phyloP scores from a whole-genome alignment of 1,140 invertebrate genomes.

The Drosophila murphyi region DNA sequence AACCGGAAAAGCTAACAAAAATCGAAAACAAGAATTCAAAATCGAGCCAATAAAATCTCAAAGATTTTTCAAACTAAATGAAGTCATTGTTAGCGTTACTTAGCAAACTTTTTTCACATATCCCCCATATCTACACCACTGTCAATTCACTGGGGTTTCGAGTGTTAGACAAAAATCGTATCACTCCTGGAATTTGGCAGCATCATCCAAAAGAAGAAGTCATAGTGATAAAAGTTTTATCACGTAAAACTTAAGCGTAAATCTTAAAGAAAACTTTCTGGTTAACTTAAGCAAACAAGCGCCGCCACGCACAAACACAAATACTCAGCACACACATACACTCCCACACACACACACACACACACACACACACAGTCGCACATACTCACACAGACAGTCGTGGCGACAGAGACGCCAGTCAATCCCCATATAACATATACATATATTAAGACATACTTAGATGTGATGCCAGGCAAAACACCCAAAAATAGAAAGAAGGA shows the following conservation, averaged over 20 bases:
- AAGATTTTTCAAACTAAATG: neutral
- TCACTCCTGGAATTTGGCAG: conserved; percentile 41
- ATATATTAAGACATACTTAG: conserved; percentile 66
- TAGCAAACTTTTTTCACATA: conserved; percentile 17
- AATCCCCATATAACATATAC: conserved; percentile 38
- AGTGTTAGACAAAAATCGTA: conserved; percentile 61
- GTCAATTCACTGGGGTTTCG: conserved; percentile 21
- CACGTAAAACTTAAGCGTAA: conserved; percentile 83
- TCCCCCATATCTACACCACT: conserved; percentile 40
- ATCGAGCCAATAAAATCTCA: neutral
- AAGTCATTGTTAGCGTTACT: conserved; percentile 1
- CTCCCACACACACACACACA: conserved; percentile 23
- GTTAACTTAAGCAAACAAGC: conserved; percentile 81
- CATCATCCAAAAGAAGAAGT: conserved; percentile 54
- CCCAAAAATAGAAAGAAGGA: conserved; percentile 30
- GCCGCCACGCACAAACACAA: conserved; percentile 43
- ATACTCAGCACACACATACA: conserved; percentile 18
- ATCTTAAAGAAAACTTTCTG: conserved; percentile 83
- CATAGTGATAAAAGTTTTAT: conserved; percentile 82
- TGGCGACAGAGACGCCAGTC: conserved; percentile 42
- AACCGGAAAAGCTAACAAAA: neutral
- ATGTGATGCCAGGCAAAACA: conserved; percentile 48
- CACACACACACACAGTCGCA: conserved; percentile 17
- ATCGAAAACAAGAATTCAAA: neutral
- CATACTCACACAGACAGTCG: conserved; percentile 10